Base-by-base conservation (phyloP, 2,888 invertebrate species). In the Tinea pellionella region DNA sequence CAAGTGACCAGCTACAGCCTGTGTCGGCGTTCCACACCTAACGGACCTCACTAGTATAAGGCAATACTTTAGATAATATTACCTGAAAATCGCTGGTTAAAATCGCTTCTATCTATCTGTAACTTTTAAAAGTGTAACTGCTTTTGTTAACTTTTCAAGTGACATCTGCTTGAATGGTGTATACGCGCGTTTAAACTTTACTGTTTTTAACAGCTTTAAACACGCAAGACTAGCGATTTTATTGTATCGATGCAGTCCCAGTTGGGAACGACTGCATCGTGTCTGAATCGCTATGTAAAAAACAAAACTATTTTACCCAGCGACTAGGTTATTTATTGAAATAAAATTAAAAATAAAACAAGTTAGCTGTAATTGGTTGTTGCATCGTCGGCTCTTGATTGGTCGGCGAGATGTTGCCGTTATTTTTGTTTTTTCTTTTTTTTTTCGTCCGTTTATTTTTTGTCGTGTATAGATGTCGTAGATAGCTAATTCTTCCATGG, bases 1-100 rank as follows among this genome's bases (percentile, higher is more conserved):
- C 73, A 80, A 82, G 81, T 83, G 83, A 85, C 65, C 73, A 68
- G 80, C 69, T 65, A 16, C 15, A 12, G 66, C 81, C 83, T 87
- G 86, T 86, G 86, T 87, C 86, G 86, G 75, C 86, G 86, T 86
- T 85, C 84, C 85, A 79, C 78, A 68, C 63, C 75, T 75, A 74
- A 80, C 83, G 84, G 85, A 84, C 86, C 86, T 85, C 85, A 85
- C 75, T 84, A 83, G 81, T 76, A 75, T 84, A 53, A 53, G 42
- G 19, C 59, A 57, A 24, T 56, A n/a, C 8, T 56, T 12, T 24
- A 24, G 24, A 24, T n/a, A 24, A 3, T 4, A 3, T 42, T 15
- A 15, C 13, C 43, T 42, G 9, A 13, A 15, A 15, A n/a, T 42
- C 16, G n/a, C n/a, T 18, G 18, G 51, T 19, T 15, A 18, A 24